phyloP scores from a whole-genome alignment of 2,113 vertebrate species.

The Zosterops pallidus region DNA sequence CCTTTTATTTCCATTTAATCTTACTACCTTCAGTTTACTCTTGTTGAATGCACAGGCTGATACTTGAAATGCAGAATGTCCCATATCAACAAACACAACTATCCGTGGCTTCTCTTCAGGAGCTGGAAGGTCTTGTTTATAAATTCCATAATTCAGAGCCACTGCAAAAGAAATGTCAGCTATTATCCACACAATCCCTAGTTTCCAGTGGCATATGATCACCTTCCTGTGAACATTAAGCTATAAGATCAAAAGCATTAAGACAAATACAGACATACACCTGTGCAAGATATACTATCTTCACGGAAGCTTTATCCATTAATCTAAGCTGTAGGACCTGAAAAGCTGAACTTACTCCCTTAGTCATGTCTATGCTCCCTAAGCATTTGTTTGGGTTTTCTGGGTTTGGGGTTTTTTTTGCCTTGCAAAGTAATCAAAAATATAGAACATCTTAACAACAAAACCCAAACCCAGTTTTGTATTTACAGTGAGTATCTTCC shows the following conservation, averaged over 20 bases:
- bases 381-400: neutral
- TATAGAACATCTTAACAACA: neutral
- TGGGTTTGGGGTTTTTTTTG: neutral
- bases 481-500: neutral
- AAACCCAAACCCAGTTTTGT: neutral
- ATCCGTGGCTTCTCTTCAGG: conserved; percentile 79
- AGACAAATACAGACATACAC: neutral
- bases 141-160: conserved; percentile 82
- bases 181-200: neutral
- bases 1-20: neutral
- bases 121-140: conserved; percentile 81
- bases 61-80: conserved; percentile 83
- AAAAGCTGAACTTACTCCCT: neutral
- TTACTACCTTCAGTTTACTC: conserved; percentile 79
- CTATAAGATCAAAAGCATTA: neutral
- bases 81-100: conserved; percentile 84
- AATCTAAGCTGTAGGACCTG: neutral
- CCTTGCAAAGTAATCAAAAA: neutral
- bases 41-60: conserved; percentile 83
- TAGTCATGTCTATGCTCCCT: too few species aligned
- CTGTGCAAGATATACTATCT: neutral
- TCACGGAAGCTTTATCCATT: neutral
- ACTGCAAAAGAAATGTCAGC: conserved; percentile 61
- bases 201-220: neutral
- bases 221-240: neutral